A percentile compares a stretch with the other conserved stretches of the same genome.
phyloP scores from a whole-genome alignment of 2,113 vertebrate species.

The Phaetusa simplex region DNA sequence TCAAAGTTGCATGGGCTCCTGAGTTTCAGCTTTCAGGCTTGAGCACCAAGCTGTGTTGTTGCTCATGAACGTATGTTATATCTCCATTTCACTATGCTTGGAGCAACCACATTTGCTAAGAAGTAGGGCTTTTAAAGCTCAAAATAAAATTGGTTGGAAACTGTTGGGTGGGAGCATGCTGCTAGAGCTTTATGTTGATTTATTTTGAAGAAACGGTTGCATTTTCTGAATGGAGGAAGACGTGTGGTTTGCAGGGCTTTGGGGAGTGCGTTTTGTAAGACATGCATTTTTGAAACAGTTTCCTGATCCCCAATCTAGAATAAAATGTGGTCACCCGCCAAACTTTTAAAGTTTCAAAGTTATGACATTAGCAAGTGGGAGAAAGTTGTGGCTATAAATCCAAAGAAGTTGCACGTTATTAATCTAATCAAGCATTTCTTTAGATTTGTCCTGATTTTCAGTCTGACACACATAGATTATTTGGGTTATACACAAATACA shows the following conservation, averaged over 20 bases:
- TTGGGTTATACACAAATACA: neutral
- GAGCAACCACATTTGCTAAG: slow-evolving; percentile 48
- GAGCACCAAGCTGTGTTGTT: slow-evolving; percentile 41
- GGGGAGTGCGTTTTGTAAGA: slow-evolving; percentile 12
- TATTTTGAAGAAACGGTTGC: slow-evolving; percentile 20
- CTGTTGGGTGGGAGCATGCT: slow-evolving; percentile 58
- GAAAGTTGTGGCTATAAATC: slow-evolving; percentile 8
- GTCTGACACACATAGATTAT: neutral
- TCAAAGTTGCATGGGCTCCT: slow-evolving; percentile 70
- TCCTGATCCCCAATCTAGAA: neutral
- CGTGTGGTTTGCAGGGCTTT: slow-evolving; percentile 17
- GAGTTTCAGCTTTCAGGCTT: slow-evolving; percentile 66
- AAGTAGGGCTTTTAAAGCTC: slow-evolving; percentile 15
- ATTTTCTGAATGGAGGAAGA: slow-evolving; percentile 28
- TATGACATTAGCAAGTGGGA: slow-evolving; percentile 12
- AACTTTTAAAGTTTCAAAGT: neutral
- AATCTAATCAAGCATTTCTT: neutral
- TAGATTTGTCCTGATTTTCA: neutral
- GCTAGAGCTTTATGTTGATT: slow-evolving; percentile 23
- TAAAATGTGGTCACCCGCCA: neutral
- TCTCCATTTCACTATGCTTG: slow-evolving; percentile 67
- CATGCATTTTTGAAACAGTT: slow-evolving; percentile 27
- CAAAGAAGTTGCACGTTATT: neutral
- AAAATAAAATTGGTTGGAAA: neutral
- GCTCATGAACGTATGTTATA: slow-evolving; percentile 9